These are phyloP conservation scores for Tiliqua scincoides DNA, from an alignment of 2,113 vertebrate genomes.

Conservation along the genomic window DNA sequence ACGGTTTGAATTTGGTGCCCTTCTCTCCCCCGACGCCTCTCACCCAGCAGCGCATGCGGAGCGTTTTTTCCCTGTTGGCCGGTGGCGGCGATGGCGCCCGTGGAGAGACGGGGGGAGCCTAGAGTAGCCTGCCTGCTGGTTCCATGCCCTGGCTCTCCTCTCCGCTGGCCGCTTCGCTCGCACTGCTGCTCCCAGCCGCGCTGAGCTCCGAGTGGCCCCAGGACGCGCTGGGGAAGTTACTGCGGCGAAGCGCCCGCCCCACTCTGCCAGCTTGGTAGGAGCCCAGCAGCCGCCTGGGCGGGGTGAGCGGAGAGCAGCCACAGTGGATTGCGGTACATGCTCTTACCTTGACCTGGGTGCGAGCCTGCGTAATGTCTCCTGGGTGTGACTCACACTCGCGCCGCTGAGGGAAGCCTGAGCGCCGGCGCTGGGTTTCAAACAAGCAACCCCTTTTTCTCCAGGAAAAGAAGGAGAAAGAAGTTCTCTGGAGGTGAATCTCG, in stretches of 20 bases:
- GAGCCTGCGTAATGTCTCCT: background rate
- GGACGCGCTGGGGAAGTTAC: background rate
- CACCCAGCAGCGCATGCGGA: conserved; percentile 36
- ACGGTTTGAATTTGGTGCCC: conserved; percentile 74
- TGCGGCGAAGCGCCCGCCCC: background rate
- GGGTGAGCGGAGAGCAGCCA: background rate
- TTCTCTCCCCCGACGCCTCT: background rate
- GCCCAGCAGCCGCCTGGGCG: conserved; percentile 10
- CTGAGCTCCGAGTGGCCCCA: background rate
- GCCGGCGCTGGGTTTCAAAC: background rate
- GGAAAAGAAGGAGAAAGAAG: background rate
- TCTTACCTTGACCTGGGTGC: conserved; percentile 16
- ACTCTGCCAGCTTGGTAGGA: background rate
- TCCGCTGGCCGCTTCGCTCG: background rate
- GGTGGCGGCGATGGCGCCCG: background rate
- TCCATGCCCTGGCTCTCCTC: background rate
- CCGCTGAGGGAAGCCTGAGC: background rate
- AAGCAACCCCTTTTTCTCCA: too few species aligned
- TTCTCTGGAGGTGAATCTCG: background rate
- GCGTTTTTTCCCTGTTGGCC: background rate
- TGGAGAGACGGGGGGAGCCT: background rate
- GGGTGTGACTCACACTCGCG: background rate
- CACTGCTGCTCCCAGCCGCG: background rate
- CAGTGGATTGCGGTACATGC: background rate
- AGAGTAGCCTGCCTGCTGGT: background rate